Base-by-base conservation (phyloP, 2,797 vertebrate genomes). In the Tangara arthus region DNA sequence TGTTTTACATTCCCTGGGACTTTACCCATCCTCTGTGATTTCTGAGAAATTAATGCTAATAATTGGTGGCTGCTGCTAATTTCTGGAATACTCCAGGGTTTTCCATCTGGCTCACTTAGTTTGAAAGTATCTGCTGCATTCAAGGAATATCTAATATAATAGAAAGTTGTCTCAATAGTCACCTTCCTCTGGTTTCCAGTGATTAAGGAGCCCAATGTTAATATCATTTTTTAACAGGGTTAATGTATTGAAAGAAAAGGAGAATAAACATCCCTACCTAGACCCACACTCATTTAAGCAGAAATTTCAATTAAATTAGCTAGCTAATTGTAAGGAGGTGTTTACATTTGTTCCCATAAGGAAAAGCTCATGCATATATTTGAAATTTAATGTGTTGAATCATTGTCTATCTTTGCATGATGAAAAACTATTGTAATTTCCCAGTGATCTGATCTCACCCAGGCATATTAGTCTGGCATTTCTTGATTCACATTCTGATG, bases 401-500 rank as follows among this genome's bases (percentile, higher is more conserved):
- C 73, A 53, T 15, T 82, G 52, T 65, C 72, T 91, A 0, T 37
- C 52, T 90, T 79, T 63, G 64, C 60, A 80, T 60, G 59, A 65
- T 77, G 80, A 90, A 49, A 76, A 83, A 46, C 55, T 49, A 60
- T 32, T 56, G 34, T 57, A 9, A 42, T 89, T 90, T 94, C 59
- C 77, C 49, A 69, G 59, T 42, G 81, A 83, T 66, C 47, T 81
- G 79, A 15, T 82, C 78, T 9, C 28, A 34, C 61, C 71, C 53
- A 86, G 1, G 0, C 37, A 41, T 46, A 53, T 24, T 76, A 44
- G 37, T 72, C 81, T 81, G 28, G 81, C 71, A 82, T 42, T 73
- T 93, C 89, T 82, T 68, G 64, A 87, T 95, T 92, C 90, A 46
- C 78, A 52, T 94, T 85, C 46, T 80, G 50, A 59, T 82, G 69